Evolutionary conservation across 2,888 invertebrate genomes (phyloP), one percentile per base, ranked within the genome.

Genomic region (Eupithecia tripunctaria): DNA sequence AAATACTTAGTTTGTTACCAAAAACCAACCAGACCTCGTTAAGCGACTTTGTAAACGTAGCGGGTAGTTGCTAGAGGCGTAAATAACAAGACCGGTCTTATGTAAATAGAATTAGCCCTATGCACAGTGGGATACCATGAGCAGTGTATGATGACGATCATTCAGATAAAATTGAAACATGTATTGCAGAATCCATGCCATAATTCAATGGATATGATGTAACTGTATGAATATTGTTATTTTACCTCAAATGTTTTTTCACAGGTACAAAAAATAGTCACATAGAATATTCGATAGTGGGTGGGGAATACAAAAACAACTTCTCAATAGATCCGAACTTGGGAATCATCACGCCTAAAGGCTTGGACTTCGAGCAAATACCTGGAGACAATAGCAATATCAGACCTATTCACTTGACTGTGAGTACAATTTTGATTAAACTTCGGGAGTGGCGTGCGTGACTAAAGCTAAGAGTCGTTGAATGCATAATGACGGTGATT

Each of bases 251-350:
- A 5, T 43, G 18, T 71, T 70, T 72, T 66, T 15, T 89, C 83
- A 32, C 88, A 96, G 97, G 97, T 73, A 98, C 98, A 0, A 96
- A 96, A 83, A 98, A 98, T 87, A 98, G 98, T 83, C 96, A 97
- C 86, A 96, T 98, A 73, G 96, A 97, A 73, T 98, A 97, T 86
- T 96, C 97, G 51, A 96, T 98, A 69, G 94, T 97, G 0, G 96
- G 96, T 29, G 97, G 98, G 0, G 96, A 97, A 72, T 96, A 96
- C 77, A 96, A 96, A 67, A 93, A 95, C 29, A 98, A 98, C 88
- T 98, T 98, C 84, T 96, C 96, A 0, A 97, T 98, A 73, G 96
- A 99, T 88, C 95, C 97, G 0, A 95, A 95, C 78, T 95, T 96
- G 12, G 99, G 99, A 0, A 89, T 96, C 47, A 93, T 99, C 66